A percentile compares a stretch with the other conserved stretches of the same genome.
These are phyloP conservation scores for Xylocopa sonorina DNA, from an alignment of 1,140 invertebrate genomes.

Conservation along the genomic window DNA sequence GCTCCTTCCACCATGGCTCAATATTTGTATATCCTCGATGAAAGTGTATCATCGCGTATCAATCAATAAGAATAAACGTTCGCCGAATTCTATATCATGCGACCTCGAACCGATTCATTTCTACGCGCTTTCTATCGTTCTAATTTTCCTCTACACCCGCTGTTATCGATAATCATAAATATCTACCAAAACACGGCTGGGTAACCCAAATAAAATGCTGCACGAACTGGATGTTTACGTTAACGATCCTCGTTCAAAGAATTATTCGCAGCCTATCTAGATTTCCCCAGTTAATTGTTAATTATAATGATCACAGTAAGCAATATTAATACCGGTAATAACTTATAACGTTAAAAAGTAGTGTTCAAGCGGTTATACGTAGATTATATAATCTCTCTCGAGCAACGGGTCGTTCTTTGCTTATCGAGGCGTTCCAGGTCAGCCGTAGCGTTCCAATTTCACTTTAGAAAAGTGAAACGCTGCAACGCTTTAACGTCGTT, in stretches of 20 bases:
- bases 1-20: conserved; percentile 46
- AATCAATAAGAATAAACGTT: conserved; percentile 62
- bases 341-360: no score
- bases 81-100: conserved; percentile 14
- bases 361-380: no score
- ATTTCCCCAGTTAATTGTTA: not conserved
- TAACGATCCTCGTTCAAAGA: not conserved
- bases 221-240: not conserved
- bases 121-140: not conserved
- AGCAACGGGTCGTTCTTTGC: not conserved
- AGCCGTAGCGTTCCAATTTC: not conserved
- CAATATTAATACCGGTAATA: not conserved
- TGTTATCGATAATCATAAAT: not conserved
- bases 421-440: not conserved
- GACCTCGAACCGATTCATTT: not conserved
- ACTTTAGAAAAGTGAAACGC: not conserved
- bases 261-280: not conserved
- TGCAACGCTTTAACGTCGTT: not conserved
- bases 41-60: conserved; percentile 64
- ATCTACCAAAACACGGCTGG: not conserved
- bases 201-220: not conserved
- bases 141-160: not conserved
- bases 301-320: not conserved
- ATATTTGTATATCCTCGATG: conserved; percentile 58
- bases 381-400: not conserved